Base-by-base conservation (phyloP, 2,797 vertebrate genomes). In the Malurus leucopterus region DNA sequence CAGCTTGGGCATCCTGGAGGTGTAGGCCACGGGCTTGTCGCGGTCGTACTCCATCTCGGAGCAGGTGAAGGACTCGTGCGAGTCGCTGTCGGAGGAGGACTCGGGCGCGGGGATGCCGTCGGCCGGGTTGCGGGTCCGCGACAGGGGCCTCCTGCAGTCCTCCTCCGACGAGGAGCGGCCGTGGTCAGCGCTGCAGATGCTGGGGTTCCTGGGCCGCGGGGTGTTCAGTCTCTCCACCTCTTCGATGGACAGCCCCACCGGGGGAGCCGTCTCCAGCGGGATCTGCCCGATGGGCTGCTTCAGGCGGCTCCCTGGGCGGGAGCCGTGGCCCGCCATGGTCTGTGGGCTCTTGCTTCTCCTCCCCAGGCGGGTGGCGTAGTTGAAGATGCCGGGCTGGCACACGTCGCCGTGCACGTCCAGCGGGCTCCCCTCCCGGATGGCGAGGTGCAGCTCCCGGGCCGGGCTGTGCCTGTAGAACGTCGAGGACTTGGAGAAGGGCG, bases 1-100 rank as follows among this genome's bases (percentile, higher is more conserved):
- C 47, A 99, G 95, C 95, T 99, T 99, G 91, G 99, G 99, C 89
- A 99, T 98, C 34, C 99, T 96, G 75, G 99, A 99, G 69, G 98
- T 98, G 92, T 98, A 99, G 0, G 97, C 97, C 61, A 98, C 97
- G 1, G 99, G 98, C 91, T 99, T 99, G 10, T 99, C 99, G 78
- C 99, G 96, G 93, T 99, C 99, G 0, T 99, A 99, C 91, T 99
- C 99, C 99, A 99, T 99, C 95, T 99, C 99, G 0, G 99, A 99
- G 97, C 99, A 99, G 50, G 99, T 99, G 97, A 99, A 99, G 68
- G 99, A 99, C 96, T 99, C 99, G 2, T 99, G 99, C 1, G 99
- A 99, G 97, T 99, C 99, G 8, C 99, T 99, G 93, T 99, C 99
- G 0, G 99, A 99, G 11, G 99, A 99, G 7, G 99, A 99, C 86